Evolutionary conservation across 2,888 invertebrate genomes (phyloP), one percentile per base, ranked within the genome.

Genomic region (Anthophora plumipes): DNA sequence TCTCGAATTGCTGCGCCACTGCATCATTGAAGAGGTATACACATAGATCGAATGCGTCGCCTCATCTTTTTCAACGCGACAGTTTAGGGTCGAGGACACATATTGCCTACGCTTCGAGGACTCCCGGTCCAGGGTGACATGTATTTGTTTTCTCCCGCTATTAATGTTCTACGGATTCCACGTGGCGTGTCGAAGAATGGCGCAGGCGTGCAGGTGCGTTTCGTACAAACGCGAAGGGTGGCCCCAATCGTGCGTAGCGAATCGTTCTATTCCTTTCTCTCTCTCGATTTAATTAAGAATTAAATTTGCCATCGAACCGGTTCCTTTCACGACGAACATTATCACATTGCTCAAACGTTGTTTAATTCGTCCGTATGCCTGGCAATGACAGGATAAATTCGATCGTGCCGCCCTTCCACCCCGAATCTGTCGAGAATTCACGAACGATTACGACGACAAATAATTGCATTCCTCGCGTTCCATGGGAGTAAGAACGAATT

Each of bases 271-370:
- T 69, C 83, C 69, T 68, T 4, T 31, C 59, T 84, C 69, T 68
- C 59, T 84, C 85, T 75, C 86, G 84, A 80, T 91, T 91, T 91
- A 89, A 91, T 91, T 91, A 89, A 91, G 91, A 88, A 89, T 90
- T 89, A 88, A 90, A 86, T 86, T 87, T 78, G 73, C 50, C 61
- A n/a, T 8, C 57, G 63, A 20, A 48, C 25, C 14, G 8, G 37
- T 41, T 48, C n/a, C 14, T 43, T 67, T 59, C 68, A 37, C 25
- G 25, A 37, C 66, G 46, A 39, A 22, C 59, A 25, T 46, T 63
- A 31, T 31, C 31, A 31, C 55, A 50, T 61, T 54, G 41, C 60
- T 57, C 17, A 37, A 66, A 25, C 39, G 37, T 39, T 39, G 69
- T 70, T 73, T 59, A 64, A 75, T 75, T 81, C 64, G 57, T 63